A percentile compares a stretch with the other conserved stretches of the same genome.
These are phyloP conservation scores for Orchesella cincta DNA, from an alignment of 1,140 invertebrate species.

Conservation along the genomic window DNA sequence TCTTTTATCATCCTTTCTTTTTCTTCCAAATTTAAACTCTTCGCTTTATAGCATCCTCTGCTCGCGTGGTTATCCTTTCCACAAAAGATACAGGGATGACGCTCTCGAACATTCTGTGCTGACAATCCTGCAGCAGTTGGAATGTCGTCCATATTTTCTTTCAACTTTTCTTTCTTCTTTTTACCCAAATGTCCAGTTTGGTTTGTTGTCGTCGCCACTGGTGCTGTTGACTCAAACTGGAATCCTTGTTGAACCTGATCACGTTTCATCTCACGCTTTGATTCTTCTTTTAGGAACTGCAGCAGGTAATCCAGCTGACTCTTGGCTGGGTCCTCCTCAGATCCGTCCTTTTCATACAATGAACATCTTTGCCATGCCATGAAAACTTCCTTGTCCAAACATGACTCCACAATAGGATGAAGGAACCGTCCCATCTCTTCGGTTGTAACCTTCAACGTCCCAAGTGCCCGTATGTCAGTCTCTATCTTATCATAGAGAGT, in stretches of 20 bases:
- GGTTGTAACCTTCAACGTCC: neutral
- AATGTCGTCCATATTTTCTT: neutral
- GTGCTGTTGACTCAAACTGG: neutral
- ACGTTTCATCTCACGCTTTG: conserved; percentile 1
- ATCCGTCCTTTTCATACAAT: neutral
- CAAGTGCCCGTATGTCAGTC: neutral
- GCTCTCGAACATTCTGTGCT: neutral
- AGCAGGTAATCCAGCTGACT: neutral
- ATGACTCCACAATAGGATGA: conserved; percentile 5
- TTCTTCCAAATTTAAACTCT: neutral
- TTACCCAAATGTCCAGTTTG: neutral
- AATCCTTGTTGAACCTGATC: neutral
- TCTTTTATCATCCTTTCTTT: neutral
- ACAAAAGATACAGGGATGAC: neutral
- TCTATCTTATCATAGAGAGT: neutral
- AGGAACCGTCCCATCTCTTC: conserved; percentile 2
- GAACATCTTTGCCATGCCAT: neutral
- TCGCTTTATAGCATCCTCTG: neutral
- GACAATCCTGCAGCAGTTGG: neutral
- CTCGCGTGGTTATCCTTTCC: neutral
- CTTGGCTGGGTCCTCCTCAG: neutral
- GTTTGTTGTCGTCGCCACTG: neutral
- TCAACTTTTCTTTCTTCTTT: neutral
- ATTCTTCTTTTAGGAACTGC: conserved; percentile 5
- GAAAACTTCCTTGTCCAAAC: neutral